phyloP scores from a whole-genome alignment of 2,113 vertebrate species.

The Tetrao urogallus region DNA sequence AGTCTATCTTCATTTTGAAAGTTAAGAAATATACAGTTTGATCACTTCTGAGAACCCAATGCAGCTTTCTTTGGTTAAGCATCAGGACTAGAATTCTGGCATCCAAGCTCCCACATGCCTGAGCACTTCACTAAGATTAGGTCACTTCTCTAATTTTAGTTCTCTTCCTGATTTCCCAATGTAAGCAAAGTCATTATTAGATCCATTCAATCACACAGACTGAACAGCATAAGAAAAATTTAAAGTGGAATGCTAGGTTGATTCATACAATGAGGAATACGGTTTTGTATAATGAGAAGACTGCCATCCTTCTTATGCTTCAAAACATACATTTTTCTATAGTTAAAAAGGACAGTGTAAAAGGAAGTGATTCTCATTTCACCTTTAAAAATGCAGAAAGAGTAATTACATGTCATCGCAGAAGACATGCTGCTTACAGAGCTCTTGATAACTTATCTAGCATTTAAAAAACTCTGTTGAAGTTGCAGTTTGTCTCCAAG shows the following conservation, averaged over 20 bases:
- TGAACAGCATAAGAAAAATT: slow-evolving; percentile 43
- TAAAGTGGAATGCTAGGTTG: not conserved
- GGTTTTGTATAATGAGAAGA: slow-evolving; percentile 1
- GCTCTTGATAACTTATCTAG: slow-evolving; percentile 6
- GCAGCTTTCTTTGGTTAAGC: not conserved
- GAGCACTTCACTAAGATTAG: not conserved
- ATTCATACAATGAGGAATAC: slow-evolving; percentile 44
- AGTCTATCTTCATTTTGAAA: not conserved
- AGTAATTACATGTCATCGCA: not conserved
- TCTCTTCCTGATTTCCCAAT: not conserved
- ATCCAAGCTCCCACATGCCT: not conserved
- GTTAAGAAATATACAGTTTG: not conserved
- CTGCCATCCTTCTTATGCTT: slow-evolving; percentile 50
- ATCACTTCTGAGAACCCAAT: not conserved
- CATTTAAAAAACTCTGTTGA: slow-evolving; percentile 34
- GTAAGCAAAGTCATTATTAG: slow-evolving; percentile 38
- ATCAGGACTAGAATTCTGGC: not conserved
- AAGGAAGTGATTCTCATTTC: slow-evolving; percentile 45
- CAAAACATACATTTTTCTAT: slow-evolving; percentile 40
- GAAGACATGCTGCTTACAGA: not conserved
- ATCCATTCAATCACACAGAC: slow-evolving; percentile 44
- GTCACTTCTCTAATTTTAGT: not conserved
- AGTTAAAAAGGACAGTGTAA: slow-evolving; percentile 52
- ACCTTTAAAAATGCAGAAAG: not conserved
- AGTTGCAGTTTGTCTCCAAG: not conserved